Conservation (phyloP, 2,888 invertebrate genomes). For the Sphaerophoria taeniata region DNA sequence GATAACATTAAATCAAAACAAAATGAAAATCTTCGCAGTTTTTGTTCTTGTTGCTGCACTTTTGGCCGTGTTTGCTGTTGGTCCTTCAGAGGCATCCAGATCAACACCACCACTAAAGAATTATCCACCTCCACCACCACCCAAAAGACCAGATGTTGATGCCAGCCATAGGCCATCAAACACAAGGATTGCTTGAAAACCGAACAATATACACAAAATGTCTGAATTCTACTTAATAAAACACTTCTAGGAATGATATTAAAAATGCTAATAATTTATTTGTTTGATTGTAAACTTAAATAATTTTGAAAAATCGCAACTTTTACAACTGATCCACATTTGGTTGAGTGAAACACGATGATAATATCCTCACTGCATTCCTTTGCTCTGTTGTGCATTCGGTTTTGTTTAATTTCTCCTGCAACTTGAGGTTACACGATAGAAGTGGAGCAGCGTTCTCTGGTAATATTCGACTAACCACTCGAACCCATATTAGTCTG, state of each 20-base stretch:
- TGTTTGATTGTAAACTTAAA: conserved; percentile 5
- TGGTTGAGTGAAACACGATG: conserved; percentile 75
- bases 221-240: not conserved
- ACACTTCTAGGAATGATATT: not conserved
- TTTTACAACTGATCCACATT: conserved; percentile 65
- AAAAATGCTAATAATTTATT: conserved; percentile 25
- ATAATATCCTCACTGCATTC: conserved; percentile 74
- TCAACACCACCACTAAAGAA: not conserved
- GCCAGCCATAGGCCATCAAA: conserved; percentile 57
- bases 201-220: not conserved
- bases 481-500: conserved; percentile 80
- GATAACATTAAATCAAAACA: not conserved
- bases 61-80: conserved; percentile 39
- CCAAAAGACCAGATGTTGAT: conserved; percentile 42
- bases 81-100: conserved; percentile 48
- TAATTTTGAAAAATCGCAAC: not conserved
- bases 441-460: conserved; percentile 80
- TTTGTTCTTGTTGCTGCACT: conserved; percentile 39
- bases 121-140: too few species aligned
- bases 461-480: conserved; percentile 81
- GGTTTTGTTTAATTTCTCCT: conserved; percentile 66
- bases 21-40: conserved; percentile 57
- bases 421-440: conserved; percentile 76
- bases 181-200: conserved; percentile 36
- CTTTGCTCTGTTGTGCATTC: conserved; percentile 72